Percentiles rank a stretch among this genome's conserved stretches.
These are phyloP conservation scores for Hoplostethus atlanticus DNA, from an alignment of 2,797 vertebrate species.

Conservation along the genomic window DNA sequence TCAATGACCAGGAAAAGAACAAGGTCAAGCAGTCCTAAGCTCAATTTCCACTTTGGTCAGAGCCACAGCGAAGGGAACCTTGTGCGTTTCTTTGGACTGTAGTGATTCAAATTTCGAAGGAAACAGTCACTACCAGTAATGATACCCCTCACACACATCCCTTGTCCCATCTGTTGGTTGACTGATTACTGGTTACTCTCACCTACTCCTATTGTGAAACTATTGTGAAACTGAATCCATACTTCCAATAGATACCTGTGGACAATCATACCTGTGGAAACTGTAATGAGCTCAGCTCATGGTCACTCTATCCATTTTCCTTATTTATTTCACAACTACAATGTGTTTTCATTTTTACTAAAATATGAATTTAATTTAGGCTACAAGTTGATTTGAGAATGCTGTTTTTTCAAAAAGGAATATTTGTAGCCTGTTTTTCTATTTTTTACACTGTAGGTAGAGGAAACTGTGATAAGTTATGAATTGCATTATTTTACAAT, in stretches of 20 bases:
- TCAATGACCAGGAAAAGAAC: constrained; percentile 91
- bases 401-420: constrained; percentile 48
- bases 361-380: constrained; percentile 32
- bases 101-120: constrained; percentile 63
- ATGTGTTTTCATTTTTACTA: constrained; percentile 47
- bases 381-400: constrained; percentile 66
- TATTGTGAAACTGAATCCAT: constrained; percentile 65
- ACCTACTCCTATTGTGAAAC: constrained; percentile 66
- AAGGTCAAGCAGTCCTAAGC: constrained; percentile 96
- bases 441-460: constrained; percentile 59
- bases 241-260: constrained; percentile 55
- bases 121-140: constrained; percentile 69
- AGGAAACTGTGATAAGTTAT: constrained; percentile 37
- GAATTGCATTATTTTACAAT: constrained; percentile 30
- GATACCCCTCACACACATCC: constrained; percentile 45
- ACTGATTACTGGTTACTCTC: constrained; percentile 53
- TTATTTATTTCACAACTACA: constrained; percentile 60
- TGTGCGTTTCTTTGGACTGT: constrained; percentile 68
- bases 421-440: constrained; percentile 65
- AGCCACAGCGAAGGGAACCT: constrained; percentile 48
- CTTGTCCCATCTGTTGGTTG: constrained; percentile 46
- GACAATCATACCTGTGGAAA: constrained; percentile 74
- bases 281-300: constrained; percentile 56
- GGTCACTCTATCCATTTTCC: constrained; percentile 42
- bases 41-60: constrained; percentile 26